A percentile compares a stretch with the other conserved stretches of the same genome.
These are phyloP conservation scores for Elysia chlorotica DNA, from an alignment of 1,140 invertebrate species.

Conservation along the genomic window DNA sequence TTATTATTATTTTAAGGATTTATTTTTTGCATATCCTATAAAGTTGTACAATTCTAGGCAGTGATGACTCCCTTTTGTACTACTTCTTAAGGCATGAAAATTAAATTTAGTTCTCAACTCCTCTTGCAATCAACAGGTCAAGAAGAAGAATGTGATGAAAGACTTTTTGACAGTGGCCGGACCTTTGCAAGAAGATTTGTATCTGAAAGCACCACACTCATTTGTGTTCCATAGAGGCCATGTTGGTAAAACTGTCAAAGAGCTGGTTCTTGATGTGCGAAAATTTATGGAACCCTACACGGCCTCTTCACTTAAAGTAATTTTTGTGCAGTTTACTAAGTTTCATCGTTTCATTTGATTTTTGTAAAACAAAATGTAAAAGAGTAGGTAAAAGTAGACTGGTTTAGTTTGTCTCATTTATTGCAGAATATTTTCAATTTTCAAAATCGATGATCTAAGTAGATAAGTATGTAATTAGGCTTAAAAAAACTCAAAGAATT, in stretches of 20 bases:
- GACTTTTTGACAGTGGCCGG: constrained; percentile 91
- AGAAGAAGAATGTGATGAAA: constrained; percentile 87
- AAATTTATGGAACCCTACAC: constrained; percentile 97
- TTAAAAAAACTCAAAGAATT: too few species aligned
- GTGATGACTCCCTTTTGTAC: too few species aligned
- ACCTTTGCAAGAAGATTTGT: constrained; percentile 80
- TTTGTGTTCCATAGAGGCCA: constrained; percentile 75
- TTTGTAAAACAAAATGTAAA: neutral
- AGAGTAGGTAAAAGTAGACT: too few species aligned
- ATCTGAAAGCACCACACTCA: constrained; percentile 80
- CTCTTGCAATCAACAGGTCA: constrained; percentile 70
- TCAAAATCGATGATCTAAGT: too few species aligned
- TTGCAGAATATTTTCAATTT: too few species aligned
- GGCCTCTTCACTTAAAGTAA: constrained; percentile 73
- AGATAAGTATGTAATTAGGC: too few species aligned
- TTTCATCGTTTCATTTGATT: neutral
- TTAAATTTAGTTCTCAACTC: too few species aligned
- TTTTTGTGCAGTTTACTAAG: neutral
- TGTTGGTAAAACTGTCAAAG: constrained; percentile 80
- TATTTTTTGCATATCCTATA: too few species aligned
- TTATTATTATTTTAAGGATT: too few species aligned
- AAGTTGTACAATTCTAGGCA: too few species aligned
- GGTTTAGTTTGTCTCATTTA: too few species aligned
- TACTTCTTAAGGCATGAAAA: too few species aligned
- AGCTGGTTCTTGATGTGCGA: constrained; percentile 86